Evolutionary conservation across 2,113 vertebrate species (phyloP).

Genomic region (Phoxinus phoxinus): DNA sequence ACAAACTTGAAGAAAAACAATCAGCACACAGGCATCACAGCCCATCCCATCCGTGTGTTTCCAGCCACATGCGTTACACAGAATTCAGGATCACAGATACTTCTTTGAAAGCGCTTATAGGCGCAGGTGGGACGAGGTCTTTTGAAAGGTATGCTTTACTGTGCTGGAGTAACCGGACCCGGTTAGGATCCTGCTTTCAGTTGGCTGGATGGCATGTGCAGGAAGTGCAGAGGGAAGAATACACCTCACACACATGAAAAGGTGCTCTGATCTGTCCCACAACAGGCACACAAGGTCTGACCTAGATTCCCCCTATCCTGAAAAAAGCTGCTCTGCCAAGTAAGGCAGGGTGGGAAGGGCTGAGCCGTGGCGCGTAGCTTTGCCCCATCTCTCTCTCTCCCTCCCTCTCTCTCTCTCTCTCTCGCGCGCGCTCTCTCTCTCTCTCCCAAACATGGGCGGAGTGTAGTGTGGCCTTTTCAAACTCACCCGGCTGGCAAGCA

Average conservation of each 20-base stretch:
- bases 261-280: conserved; percentile 35
- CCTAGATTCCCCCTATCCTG: conserved; percentile 44
- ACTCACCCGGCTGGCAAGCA: conserved; percentile 42
- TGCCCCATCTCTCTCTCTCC: conserved; percentile 23
- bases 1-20: conserved; percentile 42
- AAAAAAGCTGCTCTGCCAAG: conserved; percentile 37
- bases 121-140: background rate
- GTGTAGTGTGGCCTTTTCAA: conserved; percentile 46
- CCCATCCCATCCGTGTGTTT: background rate
- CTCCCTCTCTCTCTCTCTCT: conserved; percentile 17
- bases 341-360: conserved; percentile 22
- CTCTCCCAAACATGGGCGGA: conserved; percentile 52
- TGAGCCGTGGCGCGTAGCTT: conserved; percentile 33
- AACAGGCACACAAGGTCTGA: conserved; percentile 45
- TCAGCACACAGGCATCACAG: background rate
- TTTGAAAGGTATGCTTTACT: conserved; percentile 23
- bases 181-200: conserved; percentile 29
- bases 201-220: conserved; percentile 15
- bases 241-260: conserved; percentile 38
- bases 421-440: conserved; percentile 2
- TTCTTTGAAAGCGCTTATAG: conserved; percentile 16
- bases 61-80: background rate
- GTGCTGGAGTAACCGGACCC: background rate
- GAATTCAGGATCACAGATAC: conserved; percentile 5
- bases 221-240: conserved; percentile 4